Evolutionary conservation across 2,888 invertebrate genomes (phyloP).

Genomic region (Caenorhabditis sp.): DNA sequence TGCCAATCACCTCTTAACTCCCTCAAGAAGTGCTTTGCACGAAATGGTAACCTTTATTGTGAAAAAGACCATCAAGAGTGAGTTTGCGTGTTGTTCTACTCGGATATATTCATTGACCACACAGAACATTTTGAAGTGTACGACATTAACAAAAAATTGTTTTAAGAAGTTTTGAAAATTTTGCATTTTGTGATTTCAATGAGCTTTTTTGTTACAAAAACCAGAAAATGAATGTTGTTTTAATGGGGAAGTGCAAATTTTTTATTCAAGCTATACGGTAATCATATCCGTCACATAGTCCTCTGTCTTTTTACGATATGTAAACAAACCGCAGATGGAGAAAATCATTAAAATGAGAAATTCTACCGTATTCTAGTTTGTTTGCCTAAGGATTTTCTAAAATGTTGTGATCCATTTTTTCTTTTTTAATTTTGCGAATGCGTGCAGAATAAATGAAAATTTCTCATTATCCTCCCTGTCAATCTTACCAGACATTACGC

Average conservation of each 20-base stretch:
- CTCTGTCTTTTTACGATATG: constrained; percentile 60
- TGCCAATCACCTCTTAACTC: constrained; percentile 74
- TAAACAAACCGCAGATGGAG: constrained; percentile 50
- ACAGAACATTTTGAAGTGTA: too few relatives aligned
- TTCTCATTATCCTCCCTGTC: not conserved
- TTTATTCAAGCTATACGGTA: too few relatives aligned
- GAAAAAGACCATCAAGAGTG: constrained; percentile 79
- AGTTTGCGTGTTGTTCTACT: constrained; percentile 58
- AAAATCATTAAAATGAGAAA: not conserved
- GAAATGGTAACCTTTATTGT: constrained; percentile 80
- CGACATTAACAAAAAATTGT: too few relatives aligned
- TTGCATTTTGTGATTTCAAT: too few relatives aligned
- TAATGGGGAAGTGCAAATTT: too few relatives aligned
- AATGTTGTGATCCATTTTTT: too few relatives aligned
- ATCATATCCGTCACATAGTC: too few relatives aligned
- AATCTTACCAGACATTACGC: not conserved
- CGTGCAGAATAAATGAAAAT: too few relatives aligned
- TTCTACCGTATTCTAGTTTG: constrained; percentile 47
- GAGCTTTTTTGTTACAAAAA: too few relatives aligned
- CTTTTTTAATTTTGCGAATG: too few relatives aligned
- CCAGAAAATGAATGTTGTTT: too few relatives aligned
- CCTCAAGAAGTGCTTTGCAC: constrained; percentile 75
- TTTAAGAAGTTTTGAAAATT: too few relatives aligned
- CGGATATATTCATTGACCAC: not conserved
- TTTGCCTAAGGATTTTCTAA: constrained; percentile 23